Percentiles rank a stretch among this genome's conserved stretches.
Evolutionary conservation across 2,888 invertebrate genomes (phyloP).

Genomic region (Dolichopus griseipennis): DNA sequence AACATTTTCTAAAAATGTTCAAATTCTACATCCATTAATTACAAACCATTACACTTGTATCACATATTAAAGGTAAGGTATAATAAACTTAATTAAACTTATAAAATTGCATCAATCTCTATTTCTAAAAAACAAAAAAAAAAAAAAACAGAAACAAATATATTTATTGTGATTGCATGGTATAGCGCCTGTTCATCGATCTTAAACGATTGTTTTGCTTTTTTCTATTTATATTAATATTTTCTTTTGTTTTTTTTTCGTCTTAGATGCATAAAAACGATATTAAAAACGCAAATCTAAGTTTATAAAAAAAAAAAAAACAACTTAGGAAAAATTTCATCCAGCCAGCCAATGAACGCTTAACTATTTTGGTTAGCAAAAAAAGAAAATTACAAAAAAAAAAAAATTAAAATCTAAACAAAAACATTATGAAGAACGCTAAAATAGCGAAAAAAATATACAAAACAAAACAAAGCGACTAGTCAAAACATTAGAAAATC

Average conservation of each 20-base stretch:
- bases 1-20: too few species aligned
- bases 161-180: too few species aligned
- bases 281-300: constrained; percentile 2
- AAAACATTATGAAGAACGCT: not conserved
- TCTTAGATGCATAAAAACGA: not conserved
- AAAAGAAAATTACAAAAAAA: not conserved
- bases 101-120: too few species aligned
- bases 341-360: constrained; percentile 3
- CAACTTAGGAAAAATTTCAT: not conserved
- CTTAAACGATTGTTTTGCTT: not conserved
- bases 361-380: not conserved
- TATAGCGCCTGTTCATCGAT: constrained; percentile 3
- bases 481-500: constrained; percentile 2
- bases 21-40: too few species aligned
- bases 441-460: not conserved
- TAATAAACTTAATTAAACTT: too few species aligned
- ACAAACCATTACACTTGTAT: too few species aligned
- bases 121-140: too few species aligned
- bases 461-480: not conserved
- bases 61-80: too few species aligned
- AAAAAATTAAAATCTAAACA: not conserved
- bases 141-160: too few species aligned
- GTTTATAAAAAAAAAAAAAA: not conserved
- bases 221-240: not conserved
- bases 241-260: not conserved